phyloP scores from a whole-genome alignment of 2,113 vertebrate species.

The Galbula dea region DNA sequence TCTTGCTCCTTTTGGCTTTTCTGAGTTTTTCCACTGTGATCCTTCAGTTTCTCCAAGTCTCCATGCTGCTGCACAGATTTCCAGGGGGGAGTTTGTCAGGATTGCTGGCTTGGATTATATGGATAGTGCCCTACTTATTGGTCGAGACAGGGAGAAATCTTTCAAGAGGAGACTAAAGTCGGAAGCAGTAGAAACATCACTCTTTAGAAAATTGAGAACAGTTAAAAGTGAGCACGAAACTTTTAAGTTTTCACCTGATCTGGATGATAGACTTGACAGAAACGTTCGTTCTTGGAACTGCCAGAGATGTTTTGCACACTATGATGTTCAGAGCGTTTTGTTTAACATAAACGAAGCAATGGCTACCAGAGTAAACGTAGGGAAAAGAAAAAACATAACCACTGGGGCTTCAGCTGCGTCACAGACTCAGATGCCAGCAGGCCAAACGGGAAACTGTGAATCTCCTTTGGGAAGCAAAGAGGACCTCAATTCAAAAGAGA shows the following conservation, averaged over 20 bases:
- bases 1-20: conserved; percentile 79
- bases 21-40: conserved; percentile 86
- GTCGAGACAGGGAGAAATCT: conserved; percentile 85
- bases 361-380: conserved; percentile 82
- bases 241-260: conserved; percentile 81
- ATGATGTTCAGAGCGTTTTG: conserved; percentile 94
- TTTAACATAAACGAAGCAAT: conserved; percentile 95
- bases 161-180: conserved; percentile 89
- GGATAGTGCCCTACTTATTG: conserved; percentile 82
- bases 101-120: conserved; percentile 89
- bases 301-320: conserved; percentile 95
- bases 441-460: conserved; percentile 78
- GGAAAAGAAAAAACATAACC: conserved; percentile 92
- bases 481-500: conserved; percentile 93
- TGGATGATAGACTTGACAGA: conserved; percentile 83
- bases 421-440: conserved; percentile 71
- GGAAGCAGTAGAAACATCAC: conserved; percentile 86
- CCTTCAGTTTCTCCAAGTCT: conserved; percentile 86
- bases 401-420: conserved; percentile 95
- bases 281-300: conserved; percentile 80
- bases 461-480: conserved; percentile 91
- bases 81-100: conserved; percentile 88
- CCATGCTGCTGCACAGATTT: conserved; percentile 90
- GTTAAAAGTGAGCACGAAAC: conserved; percentile 90
- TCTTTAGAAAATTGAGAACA: conserved; percentile 89